Conservation (phyloP, 2,113 vertebrate genomes). For the Dipodomys spectabilis region DNA sequence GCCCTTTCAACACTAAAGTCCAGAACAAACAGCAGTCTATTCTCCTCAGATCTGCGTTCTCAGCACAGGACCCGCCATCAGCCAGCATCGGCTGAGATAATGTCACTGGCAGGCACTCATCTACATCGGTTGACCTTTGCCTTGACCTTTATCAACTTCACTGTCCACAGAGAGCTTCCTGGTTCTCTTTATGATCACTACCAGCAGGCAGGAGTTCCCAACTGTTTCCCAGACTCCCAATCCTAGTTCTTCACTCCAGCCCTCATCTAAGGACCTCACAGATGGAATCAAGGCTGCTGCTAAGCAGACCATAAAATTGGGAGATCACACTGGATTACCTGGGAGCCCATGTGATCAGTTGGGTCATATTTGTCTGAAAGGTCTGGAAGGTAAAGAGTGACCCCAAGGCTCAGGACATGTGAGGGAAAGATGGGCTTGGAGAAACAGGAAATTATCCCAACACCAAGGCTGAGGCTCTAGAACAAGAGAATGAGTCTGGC, state of each 20-base stretch:
- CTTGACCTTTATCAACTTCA: conserved; percentile 26
- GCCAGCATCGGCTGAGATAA: background rate
- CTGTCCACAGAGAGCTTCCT: background rate
- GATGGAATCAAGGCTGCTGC: background rate
- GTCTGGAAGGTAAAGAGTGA: background rate
- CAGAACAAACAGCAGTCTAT: background rate
- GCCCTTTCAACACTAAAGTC: background rate
- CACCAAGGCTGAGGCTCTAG: background rate
- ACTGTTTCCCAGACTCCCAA: background rate
- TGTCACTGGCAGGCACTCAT: conserved; percentile 23
- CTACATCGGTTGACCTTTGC: background rate
- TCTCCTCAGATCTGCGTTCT: conserved; percentile 34
- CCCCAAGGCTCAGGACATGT: background rate
- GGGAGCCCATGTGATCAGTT: background rate
- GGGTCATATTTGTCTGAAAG: background rate
- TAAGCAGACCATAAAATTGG: background rate
- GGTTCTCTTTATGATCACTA: background rate
- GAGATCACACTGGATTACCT: background rate
- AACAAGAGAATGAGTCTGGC: background rate
- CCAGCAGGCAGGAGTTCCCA: background rate
- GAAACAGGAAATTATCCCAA: background rate
- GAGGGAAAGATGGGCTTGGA: too few species aligned
- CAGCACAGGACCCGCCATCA: background rate
- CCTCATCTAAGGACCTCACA: background rate
- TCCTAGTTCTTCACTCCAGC: background rate